Percentiles rank a stretch among this genome's conserved stretches.
Evolutionary conservation across 1,140 invertebrate genomes (phyloP).

Genomic region (Mamestra configurata): DNA sequence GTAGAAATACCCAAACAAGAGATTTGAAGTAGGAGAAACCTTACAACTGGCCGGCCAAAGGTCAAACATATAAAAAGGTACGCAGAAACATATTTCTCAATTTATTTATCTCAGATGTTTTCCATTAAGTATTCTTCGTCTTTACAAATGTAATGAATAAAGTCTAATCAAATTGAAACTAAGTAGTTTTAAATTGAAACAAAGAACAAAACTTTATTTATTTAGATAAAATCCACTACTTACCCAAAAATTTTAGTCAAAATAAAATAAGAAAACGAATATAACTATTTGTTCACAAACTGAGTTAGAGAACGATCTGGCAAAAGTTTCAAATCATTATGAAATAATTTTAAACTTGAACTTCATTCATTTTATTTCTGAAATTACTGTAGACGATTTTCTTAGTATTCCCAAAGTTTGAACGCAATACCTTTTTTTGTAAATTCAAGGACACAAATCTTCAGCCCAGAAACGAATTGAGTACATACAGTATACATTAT

Average conservation of each 20-base stretch:
- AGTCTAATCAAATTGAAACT: constrained; percentile 5
- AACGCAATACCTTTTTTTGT: not conserved
- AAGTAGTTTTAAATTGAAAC: constrained; percentile 1
- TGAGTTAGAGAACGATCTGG: constrained; percentile 30
- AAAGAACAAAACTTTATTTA: constrained; percentile 18
- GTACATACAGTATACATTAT: too few species aligned
- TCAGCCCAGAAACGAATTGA: too few species aligned
- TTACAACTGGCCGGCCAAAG: too few species aligned
- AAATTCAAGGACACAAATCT: too few species aligned
- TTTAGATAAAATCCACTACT: constrained; percentile 12
- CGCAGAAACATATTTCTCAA: too few species aligned
- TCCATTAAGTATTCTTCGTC: not conserved
- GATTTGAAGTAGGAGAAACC: too few species aligned
- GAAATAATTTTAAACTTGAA: constrained; percentile 28
- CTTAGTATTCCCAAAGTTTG: not conserved
- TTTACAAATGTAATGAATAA: not conserved
- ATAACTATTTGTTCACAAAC: constrained; percentile 31
- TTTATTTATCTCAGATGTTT: too few species aligned
- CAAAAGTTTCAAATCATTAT: constrained; percentile 17
- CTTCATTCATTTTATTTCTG: constrained; percentile 35
- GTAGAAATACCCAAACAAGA: too few species aligned
- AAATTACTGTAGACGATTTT: constrained; percentile 2
- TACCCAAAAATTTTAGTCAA: not conserved
- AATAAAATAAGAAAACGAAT: constrained; percentile 40
- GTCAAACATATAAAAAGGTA: too few species aligned